Evolutionary conservation across 2,888 invertebrate species (phyloP).

Genomic region (Andricus quercusramuli): DNA sequence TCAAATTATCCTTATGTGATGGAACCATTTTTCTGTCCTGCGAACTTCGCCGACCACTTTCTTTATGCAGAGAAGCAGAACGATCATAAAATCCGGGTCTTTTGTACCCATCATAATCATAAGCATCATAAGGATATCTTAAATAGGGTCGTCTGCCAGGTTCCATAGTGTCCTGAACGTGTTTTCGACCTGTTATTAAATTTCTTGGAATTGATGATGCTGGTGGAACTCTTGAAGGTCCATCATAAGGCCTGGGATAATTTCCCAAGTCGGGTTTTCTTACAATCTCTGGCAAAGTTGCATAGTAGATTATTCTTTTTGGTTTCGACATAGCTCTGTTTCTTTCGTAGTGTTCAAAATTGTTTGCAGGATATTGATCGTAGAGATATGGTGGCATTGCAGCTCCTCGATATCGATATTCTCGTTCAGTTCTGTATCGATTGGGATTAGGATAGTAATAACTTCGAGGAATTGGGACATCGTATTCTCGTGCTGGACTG

Average conservation of each 20-base stretch:
- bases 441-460: slow-evolving; percentile 70
- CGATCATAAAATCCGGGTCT: slow-evolving; percentile 65
- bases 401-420: slow-evolving; percentile 64
- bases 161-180: slow-evolving; percentile 57
- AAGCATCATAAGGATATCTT: slow-evolving; percentile 62
- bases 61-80: slow-evolving; percentile 51
- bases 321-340: slow-evolving; percentile 67
- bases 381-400: slow-evolving; percentile 60
- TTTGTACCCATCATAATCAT: slow-evolving; percentile 68
- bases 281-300: slow-evolving; percentile 77
- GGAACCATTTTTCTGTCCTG: slow-evolving; percentile 60
- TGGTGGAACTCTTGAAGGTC: slow-evolving; percentile 46
- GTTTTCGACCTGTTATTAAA: slow-evolving; percentile 47
- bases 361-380: slow-evolving; percentile 70
- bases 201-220: slow-evolving; percentile 49
- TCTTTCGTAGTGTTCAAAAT: slow-evolving; percentile 69
- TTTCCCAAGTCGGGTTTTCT: slow-evolving; percentile 74
- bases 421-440: slow-evolving; percentile 70
- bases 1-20: slow-evolving; percentile 55
- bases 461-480: slow-evolving; percentile 60
- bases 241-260: slow-evolving; percentile 67
- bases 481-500: slow-evolving; percentile 59
- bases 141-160: slow-evolving; percentile 63
- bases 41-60: slow-evolving; percentile 55
- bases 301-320: slow-evolving; percentile 77